phyloP scores from a whole-genome alignment of 2,888 invertebrate genomes.

The Lithophane leautieri region DNA sequence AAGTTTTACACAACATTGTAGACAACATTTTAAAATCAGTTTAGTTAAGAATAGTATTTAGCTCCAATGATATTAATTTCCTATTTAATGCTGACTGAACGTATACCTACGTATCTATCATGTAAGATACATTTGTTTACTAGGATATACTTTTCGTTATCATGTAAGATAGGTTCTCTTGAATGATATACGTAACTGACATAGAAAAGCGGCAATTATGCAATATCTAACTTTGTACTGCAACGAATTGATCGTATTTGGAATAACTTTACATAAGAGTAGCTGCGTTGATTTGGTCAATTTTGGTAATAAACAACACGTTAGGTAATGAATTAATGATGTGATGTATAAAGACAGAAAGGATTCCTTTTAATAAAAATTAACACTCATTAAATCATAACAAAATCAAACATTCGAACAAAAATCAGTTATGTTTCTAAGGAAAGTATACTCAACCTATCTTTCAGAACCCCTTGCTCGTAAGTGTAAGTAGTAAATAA shows the following conservation, averaged over 20 bases:
- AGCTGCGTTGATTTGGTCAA: constrained; percentile 2
- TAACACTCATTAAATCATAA: background rate
- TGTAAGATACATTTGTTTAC: background rate
- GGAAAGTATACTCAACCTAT: constrained; percentile 7
- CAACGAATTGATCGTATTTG: constrained; percentile 33
- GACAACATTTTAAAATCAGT: background rate
- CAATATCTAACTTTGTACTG: constrained; percentile 5
- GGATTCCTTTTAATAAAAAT: background rate
- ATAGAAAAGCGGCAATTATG: constrained; percentile 24
- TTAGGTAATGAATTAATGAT: constrained; percentile 20
- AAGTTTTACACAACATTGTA: no score
- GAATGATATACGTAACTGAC: constrained; percentile 46
- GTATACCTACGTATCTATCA: background rate
- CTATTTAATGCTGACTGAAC: background rate
- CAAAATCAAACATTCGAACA: background rate
- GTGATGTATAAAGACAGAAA: background rate
- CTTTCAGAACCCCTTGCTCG: background rate
- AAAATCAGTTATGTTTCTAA: background rate
- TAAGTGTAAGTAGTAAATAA: constrained; percentile 29
- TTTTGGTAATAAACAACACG: background rate
- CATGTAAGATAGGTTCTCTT: constrained; percentile 1
- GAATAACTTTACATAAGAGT: constrained; percentile 35
- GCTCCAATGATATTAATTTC: background rate
- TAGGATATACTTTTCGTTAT: background rate
- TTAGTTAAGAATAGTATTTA: background rate